Evolutionary conservation across 2,113 vertebrate species (phyloP).

Genomic region (Galbula dea): DNA sequence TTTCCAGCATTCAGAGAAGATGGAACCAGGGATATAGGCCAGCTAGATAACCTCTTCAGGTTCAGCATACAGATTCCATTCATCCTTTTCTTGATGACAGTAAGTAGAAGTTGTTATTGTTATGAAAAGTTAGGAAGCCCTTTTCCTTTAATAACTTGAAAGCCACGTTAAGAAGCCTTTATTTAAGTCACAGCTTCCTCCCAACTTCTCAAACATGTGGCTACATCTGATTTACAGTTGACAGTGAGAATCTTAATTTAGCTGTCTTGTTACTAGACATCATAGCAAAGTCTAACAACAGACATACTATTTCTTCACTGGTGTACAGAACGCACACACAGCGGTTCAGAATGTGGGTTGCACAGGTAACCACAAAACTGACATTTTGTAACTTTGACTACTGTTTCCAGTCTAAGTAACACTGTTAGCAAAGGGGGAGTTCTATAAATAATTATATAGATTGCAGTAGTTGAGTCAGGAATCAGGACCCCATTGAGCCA

Average conservation of each 20-base stretch:
- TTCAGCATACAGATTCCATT: neutral
- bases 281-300: neutral
- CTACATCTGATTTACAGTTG: neutral
- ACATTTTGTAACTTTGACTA: neutral
- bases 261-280: neutral
- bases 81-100: neutral
- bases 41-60: neutral
- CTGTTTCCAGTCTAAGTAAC: neutral
- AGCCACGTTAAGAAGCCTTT: neutral
- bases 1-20: neutral
- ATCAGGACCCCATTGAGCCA: neutral
- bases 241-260: neutral
- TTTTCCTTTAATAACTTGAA: neutral
- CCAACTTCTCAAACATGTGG: neutral
- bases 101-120: neutral
- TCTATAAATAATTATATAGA: neutral
- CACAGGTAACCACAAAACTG: neutral
- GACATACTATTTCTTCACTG: neutral
- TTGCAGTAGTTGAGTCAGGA: neutral
- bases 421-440: neutral
- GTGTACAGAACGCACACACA: accelerated
- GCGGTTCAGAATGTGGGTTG: neutral
- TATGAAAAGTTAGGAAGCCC: neutral
- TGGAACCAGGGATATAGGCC: neutral
- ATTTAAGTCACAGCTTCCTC: neutral